Base-by-base conservation (phyloP, 2,113 vertebrate genomes). In the Myrmophylax atrothorax region DNA sequence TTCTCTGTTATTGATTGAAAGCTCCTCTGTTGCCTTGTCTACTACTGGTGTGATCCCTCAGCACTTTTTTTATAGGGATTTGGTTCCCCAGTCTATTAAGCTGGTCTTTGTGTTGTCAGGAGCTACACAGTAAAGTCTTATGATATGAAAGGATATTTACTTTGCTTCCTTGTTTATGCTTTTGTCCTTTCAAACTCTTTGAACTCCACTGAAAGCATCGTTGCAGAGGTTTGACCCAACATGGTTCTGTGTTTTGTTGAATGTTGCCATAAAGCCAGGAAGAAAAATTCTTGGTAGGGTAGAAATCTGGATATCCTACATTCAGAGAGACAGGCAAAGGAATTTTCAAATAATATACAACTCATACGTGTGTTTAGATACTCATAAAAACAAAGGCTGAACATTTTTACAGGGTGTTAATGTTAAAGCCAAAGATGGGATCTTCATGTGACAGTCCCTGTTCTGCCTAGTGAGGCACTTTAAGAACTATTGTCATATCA, bases 131-230 rank as follows among this genome's bases (percentile, higher is more conserved):
- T 58, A 77, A 89, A 91, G 70, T 79, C 69, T 79, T 84, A 91
- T 28, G 72, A 84, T 81, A 75, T 29, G 62, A 87, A 82, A 78
- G 53, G 62, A 62, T 95, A 87, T 94, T 95, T 95, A 53, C 87
- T 95, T 94, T 93, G 18, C 62, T 87, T 91, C 62, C 44, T 64
- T 72, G 68, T 91, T 82, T 91, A 46, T 91, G 38, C 49, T 83
- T 81, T 69, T 83, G 66, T 91, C 81, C 46, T 79, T 82, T 86
- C 52, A 79, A 66, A 63, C 40, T 89, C 90, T 96, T 94, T 83
- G 94, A 94, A 90, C 92, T 88, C 49, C 92, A 96, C 86, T 97
- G 94, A 96, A 96, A 96, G 18, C 68, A 80, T 24, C 7, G 15
- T 87, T 91, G 89, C 73, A 94, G 87, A 80, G 29, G 70, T 93